phyloP scores from a whole-genome alignment of 2,113 vertebrate genomes.

The Psammodynastes pulverulentus region DNA sequence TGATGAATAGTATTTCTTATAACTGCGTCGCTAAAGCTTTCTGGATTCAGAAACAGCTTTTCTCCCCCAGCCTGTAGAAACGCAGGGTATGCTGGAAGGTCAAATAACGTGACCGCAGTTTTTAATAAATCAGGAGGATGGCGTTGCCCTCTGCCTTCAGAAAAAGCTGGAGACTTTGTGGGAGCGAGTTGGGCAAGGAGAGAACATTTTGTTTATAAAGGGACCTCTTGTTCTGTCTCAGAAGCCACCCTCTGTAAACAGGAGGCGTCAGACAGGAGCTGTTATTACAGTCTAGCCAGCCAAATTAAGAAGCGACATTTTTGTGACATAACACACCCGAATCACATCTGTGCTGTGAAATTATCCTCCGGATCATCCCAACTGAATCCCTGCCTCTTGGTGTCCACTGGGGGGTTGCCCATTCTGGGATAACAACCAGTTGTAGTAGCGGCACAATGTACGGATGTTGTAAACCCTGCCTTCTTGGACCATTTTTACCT shows the following conservation, averaged over 20 bases:
- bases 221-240: slow-evolving; percentile 12
- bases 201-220: background rate
- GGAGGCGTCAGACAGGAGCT: background rate
- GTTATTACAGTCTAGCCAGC: background rate
- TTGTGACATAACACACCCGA: background rate
- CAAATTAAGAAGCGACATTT: background rate
- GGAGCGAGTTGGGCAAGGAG: background rate
- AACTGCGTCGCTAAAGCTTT: background rate
- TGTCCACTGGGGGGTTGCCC: background rate
- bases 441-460: background rate
- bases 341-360: slow-evolving; percentile 8
- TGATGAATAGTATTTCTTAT: background rate
- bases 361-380: background rate
- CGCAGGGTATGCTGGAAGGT: background rate
- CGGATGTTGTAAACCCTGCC: background rate
- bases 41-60: background rate
- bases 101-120: background rate
- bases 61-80: background rate
- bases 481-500: background rate
- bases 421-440: background rate
- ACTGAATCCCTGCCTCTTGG: background rate
- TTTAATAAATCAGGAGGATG: background rate
- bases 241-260: background rate
- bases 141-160: background rate
- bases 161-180: background rate